Evolutionary conservation across 2,888 invertebrate genomes (phyloP).

Genomic region (Drosophila rubida): DNA sequence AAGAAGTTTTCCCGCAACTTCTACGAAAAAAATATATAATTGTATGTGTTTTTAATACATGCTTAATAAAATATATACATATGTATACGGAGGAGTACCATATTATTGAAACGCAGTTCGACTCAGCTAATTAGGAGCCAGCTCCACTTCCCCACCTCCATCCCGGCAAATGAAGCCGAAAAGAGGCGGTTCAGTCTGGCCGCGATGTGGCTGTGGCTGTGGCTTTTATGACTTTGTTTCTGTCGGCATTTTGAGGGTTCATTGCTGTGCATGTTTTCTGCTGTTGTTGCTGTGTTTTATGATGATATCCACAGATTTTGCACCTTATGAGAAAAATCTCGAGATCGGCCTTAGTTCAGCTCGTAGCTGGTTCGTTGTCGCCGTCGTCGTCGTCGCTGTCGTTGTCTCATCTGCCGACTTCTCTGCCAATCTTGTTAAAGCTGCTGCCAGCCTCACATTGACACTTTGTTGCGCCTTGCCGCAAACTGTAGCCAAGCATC

Average conservation of each 20-base stretch:
- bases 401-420: constrained; percentile 47
- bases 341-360: constrained; percentile 36
- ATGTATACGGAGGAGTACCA: constrained; percentile 22
- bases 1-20: neutral
- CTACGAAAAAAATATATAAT: neutral
- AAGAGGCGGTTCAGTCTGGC: constrained; percentile 57
- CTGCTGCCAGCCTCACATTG: constrained; percentile 67
- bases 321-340: constrained; percentile 80
- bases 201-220: constrained; percentile 6
- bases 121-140: constrained; percentile 69
- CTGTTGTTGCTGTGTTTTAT: constrained; percentile 55
- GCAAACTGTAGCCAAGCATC: constrained; percentile 42
- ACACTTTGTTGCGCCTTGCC: constrained; percentile 77
- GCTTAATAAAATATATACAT: constrained; percentile 58
- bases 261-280: constrained; percentile 67
- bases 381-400: constrained; percentile 8
- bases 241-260: constrained; percentile 57
- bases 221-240: constrained; percentile 54
- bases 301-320: constrained; percentile 77
- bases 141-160: neutral
- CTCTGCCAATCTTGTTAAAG: constrained; percentile 76
- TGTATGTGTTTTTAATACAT: constrained; percentile 20
- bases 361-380: constrained; percentile 21
- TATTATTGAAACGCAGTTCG: constrained; percentile 43
- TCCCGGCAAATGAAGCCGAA: constrained; percentile 25